A percentile compares a stretch with the other conserved stretches of the same genome.
Evolutionary conservation across 2,113 vertebrate genomes (phyloP).

Genomic region (Psettodes erumei): DNA sequence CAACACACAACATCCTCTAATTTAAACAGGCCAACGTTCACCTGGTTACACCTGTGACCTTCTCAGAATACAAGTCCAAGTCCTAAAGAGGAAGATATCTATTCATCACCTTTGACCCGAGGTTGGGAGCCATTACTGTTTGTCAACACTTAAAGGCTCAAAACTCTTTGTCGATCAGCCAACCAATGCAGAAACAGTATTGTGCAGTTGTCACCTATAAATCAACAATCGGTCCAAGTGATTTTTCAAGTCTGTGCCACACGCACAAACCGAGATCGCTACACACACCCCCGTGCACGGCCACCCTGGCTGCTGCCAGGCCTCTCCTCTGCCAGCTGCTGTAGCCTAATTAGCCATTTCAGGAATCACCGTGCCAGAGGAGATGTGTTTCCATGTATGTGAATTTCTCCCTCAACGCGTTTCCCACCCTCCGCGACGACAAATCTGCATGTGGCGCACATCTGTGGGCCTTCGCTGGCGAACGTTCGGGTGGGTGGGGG

Average conservation of each 20-base stretch:
- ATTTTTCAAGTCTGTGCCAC: neutral
- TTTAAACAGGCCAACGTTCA: no score
- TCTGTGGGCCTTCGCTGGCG: constrained; percentile 76
- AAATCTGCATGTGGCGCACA: constrained; percentile 78
- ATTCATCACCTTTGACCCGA: no score
- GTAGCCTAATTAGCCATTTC: constrained; percentile 79
- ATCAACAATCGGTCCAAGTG: no score
- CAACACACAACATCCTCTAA: no score
- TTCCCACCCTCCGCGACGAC: constrained; percentile 66
- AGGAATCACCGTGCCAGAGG: constrained; percentile 72
- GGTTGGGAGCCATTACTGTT: neutral
- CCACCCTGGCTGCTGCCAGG: constrained; percentile 66
- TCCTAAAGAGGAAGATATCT: no score
- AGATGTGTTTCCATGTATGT: constrained; percentile 78
- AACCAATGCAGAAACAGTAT: no score
- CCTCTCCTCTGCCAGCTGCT: constrained; percentile 71
- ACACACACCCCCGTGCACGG: no score
- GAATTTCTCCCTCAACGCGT: constrained; percentile 69
- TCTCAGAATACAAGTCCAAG: no score
- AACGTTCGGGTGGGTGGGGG: constrained; percentile 45
- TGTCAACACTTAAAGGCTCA: neutral
- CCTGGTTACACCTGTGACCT: no score
- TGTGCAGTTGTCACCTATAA: no score
- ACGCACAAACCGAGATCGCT: constrained; percentile 56
- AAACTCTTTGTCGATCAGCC: neutral